phyloP scores from a whole-genome alignment of 2,797 vertebrate species.

The Botia almorhae region DNA sequence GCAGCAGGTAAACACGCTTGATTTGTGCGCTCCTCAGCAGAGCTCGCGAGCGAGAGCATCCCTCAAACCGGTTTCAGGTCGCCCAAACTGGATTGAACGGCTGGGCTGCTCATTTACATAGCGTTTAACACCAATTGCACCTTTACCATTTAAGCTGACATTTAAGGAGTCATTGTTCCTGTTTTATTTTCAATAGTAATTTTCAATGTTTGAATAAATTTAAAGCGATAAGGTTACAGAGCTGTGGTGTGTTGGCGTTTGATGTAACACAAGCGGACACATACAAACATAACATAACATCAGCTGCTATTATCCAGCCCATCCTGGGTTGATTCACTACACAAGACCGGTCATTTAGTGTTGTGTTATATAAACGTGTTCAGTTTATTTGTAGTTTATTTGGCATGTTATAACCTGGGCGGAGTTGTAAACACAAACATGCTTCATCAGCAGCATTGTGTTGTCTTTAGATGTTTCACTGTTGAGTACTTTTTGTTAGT shows the following conservation, averaged over 20 bases:
- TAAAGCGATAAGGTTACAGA: background rate
- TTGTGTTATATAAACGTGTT: background rate
- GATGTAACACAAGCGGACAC: background rate
- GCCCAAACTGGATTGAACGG: conserved; percentile 44
- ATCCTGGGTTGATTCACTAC: background rate
- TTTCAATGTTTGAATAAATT: background rate
- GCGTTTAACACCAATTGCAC: background rate
- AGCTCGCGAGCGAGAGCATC: conserved; percentile 1
- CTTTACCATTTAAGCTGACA: background rate
- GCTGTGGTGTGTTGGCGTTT: background rate
- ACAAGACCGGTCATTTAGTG: background rate
- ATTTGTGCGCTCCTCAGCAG: background rate
- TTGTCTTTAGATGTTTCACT: background rate
- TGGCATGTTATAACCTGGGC: background rate
- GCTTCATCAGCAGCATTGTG: background rate
- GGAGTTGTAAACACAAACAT: background rate
- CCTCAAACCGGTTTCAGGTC: conserved; percentile 42
- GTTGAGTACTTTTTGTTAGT: background rate
- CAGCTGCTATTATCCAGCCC: background rate
- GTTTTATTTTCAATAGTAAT: background rate
- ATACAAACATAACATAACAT: background rate
- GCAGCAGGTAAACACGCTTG: conserved; percentile 42
- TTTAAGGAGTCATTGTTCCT: background rate
- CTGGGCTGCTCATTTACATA: conserved; percentile 5
- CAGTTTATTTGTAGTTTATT: background rate